phyloP scores from a whole-genome alignment of 2,888 invertebrate species.

The Steromphala cineraria region DNA sequence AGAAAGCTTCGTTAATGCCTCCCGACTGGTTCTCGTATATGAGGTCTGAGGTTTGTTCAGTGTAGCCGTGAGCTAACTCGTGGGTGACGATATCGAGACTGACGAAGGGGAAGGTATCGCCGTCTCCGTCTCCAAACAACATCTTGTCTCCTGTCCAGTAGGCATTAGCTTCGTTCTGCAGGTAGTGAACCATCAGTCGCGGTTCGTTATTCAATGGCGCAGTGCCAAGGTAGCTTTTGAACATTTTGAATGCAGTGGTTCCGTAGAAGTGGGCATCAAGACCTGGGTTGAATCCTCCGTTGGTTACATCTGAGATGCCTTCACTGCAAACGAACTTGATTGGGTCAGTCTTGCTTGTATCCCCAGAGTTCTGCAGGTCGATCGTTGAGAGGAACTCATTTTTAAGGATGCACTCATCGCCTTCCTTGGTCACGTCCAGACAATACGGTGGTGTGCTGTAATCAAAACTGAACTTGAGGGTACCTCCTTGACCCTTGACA shows the following conservation, averaged over 20 bases:
- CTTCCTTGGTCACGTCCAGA: slow-evolving; percentile 21
- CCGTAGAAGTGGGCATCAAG: slow-evolving; percentile 46
- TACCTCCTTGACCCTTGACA: slow-evolving; percentile 36
- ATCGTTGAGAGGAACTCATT: slow-evolving; percentile 28
- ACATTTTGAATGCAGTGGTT: slow-evolving; percentile 41
- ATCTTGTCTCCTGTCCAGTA: slow-evolving; percentile 36
- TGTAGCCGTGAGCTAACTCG: slow-evolving; percentile 49
- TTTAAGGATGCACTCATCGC: slow-evolving; percentile 23
- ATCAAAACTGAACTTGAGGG: slow-evolving; percentile 30
- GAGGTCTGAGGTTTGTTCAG: slow-evolving; percentile 42
- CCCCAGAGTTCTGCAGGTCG: slow-evolving; percentile 23
- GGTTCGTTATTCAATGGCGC: slow-evolving; percentile 25
- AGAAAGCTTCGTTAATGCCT: slow-evolving; percentile 45
- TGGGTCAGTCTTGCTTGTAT: not conserved
- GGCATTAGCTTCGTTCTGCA: slow-evolving; percentile 33
- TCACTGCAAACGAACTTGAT: slow-evolving; percentile 30
- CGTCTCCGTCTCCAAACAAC: slow-evolving; percentile 43
- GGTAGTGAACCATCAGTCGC: slow-evolving; percentile 41
- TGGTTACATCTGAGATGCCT: slow-evolving; percentile 34
- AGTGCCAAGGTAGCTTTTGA: slow-evolving; percentile 37
- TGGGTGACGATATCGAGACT: slow-evolving; percentile 45
- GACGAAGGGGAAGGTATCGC: slow-evolving; percentile 40
- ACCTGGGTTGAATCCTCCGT: slow-evolving; percentile 42
- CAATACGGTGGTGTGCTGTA: slow-evolving; percentile 34
- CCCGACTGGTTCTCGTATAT: slow-evolving; percentile 43